Conservation (phyloP, 2,797 vertebrate species). For the Cirrhinus molitorella region DNA sequence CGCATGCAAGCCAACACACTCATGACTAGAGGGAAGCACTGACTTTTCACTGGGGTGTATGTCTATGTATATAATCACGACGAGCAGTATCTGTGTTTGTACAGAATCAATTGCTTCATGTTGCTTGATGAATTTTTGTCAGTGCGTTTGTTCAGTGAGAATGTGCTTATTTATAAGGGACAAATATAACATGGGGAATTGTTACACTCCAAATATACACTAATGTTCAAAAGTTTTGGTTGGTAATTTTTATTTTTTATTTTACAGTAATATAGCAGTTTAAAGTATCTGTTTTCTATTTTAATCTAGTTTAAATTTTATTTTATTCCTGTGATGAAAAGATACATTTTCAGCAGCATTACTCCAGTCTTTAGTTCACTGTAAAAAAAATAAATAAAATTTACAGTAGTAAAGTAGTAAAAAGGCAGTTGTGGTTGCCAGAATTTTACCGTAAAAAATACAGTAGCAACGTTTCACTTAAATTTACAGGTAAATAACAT, state of each 20-base stretch:
- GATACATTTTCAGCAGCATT: background rate
- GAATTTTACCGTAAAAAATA: too few relatives aligned
- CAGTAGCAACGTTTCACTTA: too few relatives aligned
- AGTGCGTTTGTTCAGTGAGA: background rate
- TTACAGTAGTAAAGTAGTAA: too few relatives aligned
- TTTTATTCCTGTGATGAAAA: background rate
- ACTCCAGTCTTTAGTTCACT: background rate
- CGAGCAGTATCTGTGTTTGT: conserved; percentile 27
- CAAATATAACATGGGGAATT: background rate
- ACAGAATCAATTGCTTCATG: conserved; percentile 2
- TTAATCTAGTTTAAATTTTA: background rate
- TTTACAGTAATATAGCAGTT: background rate
- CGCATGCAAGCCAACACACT: background rate
- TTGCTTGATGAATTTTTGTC: background rate
- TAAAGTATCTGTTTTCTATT: background rate
- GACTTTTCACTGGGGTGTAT: conserved; percentile 11
- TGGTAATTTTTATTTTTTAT: too few relatives aligned
- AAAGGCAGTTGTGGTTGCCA: too few relatives aligned
- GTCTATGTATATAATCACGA: conserved; percentile 9
- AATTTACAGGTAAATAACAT: too few relatives aligned
- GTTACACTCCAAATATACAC: background rate
- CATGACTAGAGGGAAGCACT: background rate
- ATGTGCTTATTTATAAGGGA: background rate
- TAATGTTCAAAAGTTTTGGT: background rate
- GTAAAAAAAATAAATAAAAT: too few relatives aligned